Evolutionary conservation across 2,113 vertebrate genomes (phyloP).

Genomic region (Callospermophilus lateralis): DNA sequence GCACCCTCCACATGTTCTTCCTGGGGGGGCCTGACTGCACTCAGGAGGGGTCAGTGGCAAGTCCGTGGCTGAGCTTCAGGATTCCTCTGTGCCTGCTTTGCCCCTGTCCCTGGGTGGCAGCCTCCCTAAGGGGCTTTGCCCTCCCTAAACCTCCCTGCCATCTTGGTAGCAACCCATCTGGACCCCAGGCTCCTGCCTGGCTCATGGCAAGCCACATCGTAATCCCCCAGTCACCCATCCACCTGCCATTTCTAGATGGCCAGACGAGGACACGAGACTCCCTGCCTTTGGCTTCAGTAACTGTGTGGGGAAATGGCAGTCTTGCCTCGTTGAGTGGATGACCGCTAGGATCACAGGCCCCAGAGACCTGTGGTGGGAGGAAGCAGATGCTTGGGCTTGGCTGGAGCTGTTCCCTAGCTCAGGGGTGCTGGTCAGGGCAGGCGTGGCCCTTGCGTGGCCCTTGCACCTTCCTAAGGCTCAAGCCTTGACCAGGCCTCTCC

Average conservation of each 20-base stretch:
- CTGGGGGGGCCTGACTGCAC: background rate
- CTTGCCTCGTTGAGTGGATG: rapidly evolving
- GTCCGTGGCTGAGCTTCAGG: background rate
- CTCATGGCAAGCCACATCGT: background rate
- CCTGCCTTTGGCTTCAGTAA: background rate
- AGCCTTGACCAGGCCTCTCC: background rate
- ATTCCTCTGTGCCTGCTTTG: background rate
- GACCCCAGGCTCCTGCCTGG: background rate
- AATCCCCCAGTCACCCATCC: background rate
- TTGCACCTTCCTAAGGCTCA: background rate
- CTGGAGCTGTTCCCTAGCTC: background rate
- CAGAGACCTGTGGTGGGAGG: background rate
- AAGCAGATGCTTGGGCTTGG: background rate
- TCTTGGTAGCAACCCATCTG: background rate
- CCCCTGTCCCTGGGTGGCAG: background rate
- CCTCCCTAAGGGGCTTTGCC: background rate
- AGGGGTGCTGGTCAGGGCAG: background rate
- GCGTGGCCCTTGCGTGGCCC: background rate
- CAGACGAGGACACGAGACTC: too few species aligned
- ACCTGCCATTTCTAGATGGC: background rate
- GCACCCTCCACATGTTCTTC: background rate
- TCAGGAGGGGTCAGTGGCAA: background rate
- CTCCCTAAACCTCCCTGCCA: too few species aligned
- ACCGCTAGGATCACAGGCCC: background rate
- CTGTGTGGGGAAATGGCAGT: background rate